Conservation (phyloP, 2,888 invertebrate species). For the Tricholauxania praeusta region DNA sequence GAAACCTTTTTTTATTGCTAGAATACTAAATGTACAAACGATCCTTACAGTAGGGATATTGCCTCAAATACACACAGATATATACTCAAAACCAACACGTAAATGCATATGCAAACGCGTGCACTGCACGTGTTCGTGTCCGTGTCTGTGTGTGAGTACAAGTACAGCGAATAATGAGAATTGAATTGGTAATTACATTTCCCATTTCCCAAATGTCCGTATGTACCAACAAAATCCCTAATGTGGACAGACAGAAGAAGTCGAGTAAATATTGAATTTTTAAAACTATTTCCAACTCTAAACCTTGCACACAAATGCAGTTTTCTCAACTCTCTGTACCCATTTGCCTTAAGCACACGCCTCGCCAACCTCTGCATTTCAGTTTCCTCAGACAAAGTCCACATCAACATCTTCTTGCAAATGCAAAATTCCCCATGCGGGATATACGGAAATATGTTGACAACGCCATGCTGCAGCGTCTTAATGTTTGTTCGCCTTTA, state of each 20-base stretch:
- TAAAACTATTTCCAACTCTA: conserved; percentile 31
- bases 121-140: background rate
- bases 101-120: background rate
- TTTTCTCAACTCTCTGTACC: background rate
- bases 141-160: background rate
- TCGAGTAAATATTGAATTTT: conserved; percentile 39
- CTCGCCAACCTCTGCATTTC: background rate
- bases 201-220: conserved; percentile 4
- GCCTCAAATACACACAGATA: background rate
- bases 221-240: conserved; percentile 8
- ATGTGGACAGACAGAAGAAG: conserved; percentile 32
- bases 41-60: background rate
- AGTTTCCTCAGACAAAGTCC: background rate
- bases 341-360: background rate
- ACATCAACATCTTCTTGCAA: conserved; percentile 19
- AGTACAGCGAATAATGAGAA: conserved; percentile 28
- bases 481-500: conserved; percentile 16
- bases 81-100: background rate
- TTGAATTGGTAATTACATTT: conserved; percentile 39
- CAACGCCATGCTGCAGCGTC: background rate
- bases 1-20: no score
- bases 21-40: background rate
- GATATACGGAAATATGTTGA: background rate
- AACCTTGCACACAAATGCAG: conserved; percentile 6
- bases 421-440: conserved; percentile 14